A percentile compares a stretch with the other conserved stretches of the same genome.
Evolutionary conservation across 2,888 invertebrate species (phyloP).

Genomic region (Aporophyla lueneburgensis): DNA sequence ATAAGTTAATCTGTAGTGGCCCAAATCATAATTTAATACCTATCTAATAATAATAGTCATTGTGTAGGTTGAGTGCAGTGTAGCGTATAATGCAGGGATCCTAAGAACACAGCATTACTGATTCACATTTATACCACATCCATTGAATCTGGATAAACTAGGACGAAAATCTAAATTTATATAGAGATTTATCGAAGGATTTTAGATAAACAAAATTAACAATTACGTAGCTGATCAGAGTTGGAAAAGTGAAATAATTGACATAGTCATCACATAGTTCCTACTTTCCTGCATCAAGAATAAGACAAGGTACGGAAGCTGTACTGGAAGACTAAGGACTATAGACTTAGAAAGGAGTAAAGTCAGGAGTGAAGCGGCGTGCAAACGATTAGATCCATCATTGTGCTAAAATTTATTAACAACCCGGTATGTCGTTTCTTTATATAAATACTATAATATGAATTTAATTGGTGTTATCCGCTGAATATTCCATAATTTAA

Average conservation of each 20-base stretch:
- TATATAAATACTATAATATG: constrained; percentile 81
- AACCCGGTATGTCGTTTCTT: constrained; percentile 78
- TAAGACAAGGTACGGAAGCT: constrained; percentile 85
- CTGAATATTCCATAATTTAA: constrained; percentile 73
- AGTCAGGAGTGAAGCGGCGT: constrained; percentile 79
- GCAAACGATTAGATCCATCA: constrained; percentile 82
- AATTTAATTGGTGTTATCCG: constrained; percentile 88
- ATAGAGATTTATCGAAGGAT: constrained; percentile 75
- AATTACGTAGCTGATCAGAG: constrained; percentile 78
- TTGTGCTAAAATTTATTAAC: constrained; percentile 82
- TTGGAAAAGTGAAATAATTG: constrained; percentile 89
- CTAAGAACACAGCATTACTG: constrained; percentile 87
- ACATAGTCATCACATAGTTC: constrained; percentile 90
- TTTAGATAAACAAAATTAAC: constrained; percentile 72
- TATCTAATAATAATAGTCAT: constrained; percentile 34
- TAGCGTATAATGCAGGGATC: constrained; percentile 79
- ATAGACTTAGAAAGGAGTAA: constrained; percentile 75
- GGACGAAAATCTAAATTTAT: constrained; percentile 82
- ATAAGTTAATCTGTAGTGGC: constrained; percentile 14
- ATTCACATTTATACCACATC: constrained; percentile 88
- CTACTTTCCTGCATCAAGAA: constrained; percentile 86
- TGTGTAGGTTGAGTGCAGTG: constrained; percentile 78
- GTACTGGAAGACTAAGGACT: constrained; percentile 89
- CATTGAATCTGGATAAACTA: constrained; percentile 86
- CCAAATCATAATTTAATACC: constrained; percentile 38